Conservation (phyloP, 2,797 vertebrate species). For the Molossus alvarezi region DNA sequence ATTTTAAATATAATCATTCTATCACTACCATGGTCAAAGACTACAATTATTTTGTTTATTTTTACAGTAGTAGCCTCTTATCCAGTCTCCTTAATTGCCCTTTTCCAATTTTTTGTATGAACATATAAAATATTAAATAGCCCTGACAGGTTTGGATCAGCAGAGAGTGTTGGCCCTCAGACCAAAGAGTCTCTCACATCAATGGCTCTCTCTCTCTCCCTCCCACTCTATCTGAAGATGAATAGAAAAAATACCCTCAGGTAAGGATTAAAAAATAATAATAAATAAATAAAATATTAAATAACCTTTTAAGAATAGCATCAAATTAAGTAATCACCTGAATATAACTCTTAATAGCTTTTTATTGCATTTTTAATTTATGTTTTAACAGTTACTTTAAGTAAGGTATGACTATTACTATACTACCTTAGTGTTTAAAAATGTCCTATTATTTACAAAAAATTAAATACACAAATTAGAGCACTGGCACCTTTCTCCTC, state of each 20-base stretch:
- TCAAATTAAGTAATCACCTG: background rate
- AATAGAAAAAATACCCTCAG: no score
- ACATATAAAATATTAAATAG: background rate
- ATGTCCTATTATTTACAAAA: constrained; percentile 1
- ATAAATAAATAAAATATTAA: background rate
- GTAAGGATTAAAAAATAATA: no score
- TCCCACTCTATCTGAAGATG: no score
- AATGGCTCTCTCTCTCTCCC: no score
- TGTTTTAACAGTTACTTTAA: background rate
- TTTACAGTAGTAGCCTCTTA: background rate
- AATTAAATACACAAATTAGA: background rate
- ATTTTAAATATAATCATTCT: background rate
- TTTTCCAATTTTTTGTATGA: background rate
- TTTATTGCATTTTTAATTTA: background rate
- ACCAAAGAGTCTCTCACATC: no score
- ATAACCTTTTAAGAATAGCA: background rate
- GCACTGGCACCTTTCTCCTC: background rate
- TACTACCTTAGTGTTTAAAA: background rate
- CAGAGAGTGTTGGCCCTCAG: no score
- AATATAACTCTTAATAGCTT: background rate
- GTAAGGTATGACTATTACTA: background rate
- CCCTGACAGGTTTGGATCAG: no score
- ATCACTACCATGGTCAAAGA: background rate
- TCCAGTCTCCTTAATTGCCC: background rate
- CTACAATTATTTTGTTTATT: background rate